Base-by-base conservation (phyloP, 2,888 invertebrate species). In the Pristionchus arcanus region DNA sequence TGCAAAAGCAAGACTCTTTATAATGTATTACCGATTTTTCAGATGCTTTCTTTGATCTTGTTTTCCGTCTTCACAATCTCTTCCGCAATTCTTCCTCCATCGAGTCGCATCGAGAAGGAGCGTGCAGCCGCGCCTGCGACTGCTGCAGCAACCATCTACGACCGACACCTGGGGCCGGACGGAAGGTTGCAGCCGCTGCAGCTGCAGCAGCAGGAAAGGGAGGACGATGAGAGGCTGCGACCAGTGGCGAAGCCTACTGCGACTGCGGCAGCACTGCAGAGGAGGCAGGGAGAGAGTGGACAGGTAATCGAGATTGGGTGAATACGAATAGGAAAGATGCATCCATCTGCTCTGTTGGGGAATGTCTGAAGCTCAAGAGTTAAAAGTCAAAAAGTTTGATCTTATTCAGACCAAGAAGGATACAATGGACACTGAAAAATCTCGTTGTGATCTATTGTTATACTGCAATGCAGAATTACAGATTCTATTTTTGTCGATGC, bases 101-200 rank as follows among this genome's bases (percentile, higher is more conserved):
- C 87, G 13, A 53, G 49, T 42, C 15, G 87, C n/a, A 87, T 87
- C 16, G 87, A 87, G 68, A 87, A 68, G 68, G 53, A 49, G 81
- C 49, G 49, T n/a, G 68, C 68, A 16, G n/a, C n/a, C n/a, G n/a
- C n/a, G n/a, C n/a, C n/a, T n/a, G n/a, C n/a, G n/a, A 13, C 42
- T 49, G 15, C 74, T 25, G 37, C 74, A 37, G 42, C 81, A 49
- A 81, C 34, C 71, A 63, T 81, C 81, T 81, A 81, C 81, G 81
- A 81, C 49, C 9, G 42, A 7, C 81, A 49, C 15, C 81, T 81
- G 2, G 81, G n/a, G 28, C 49, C 87, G n/a, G 68, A 42, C 21
- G 87, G 87, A 28, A 68, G 66, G 21, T n/a, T 49, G 53, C 49
- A 19, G 28, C 42, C 63, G 42, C 37, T 63, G 34, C 49, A 85